Evolutionary conservation across 2,888 invertebrate genomes (phyloP), one percentile per base, ranked within the genome.

Genomic region (Oligia fasciuncula): DNA sequence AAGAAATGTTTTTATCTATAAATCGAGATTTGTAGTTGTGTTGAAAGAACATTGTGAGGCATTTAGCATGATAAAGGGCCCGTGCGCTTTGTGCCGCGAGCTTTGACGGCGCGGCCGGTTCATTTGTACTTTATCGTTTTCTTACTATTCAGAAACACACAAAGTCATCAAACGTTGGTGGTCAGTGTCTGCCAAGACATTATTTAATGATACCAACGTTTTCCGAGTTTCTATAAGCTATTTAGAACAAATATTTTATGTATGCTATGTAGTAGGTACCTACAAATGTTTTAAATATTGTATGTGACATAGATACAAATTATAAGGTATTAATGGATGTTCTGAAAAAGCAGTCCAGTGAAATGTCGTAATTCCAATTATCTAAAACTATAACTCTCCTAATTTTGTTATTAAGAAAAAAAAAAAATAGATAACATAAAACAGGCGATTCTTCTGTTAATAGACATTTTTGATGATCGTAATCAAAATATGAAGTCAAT

Each of bases 141-240:
- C 80, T 65, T 46, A 80, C 75, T 80, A 80, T 85, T 80, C 73
- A 84, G 76, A 85, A 87, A 87, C 72, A 77, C 74, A 85, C 85
- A 85, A 77, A 79, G 81, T 87, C 81, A 85, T 84, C 77, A 80
- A 76, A 87, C 76, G 81, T 85, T 77, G 85, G 76, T 85, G 85
- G 85, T 74, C 84, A 87, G 70, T 84, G 70, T 84, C 85, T 85
- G 85, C 54, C 76, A 70, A 75, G 73, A 74, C 73, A 84, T 79
- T 84, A 73, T 87, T 84, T 73, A 87, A 79, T 73, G 60, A 84
- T 79, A 60, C 40, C 54, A 66, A 62, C 11, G 62, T 77, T 66
- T 76, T 77, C 57, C 63, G 13, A 63, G 23, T 63, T 51, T 62
- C 46, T 46, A 13, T 76, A 60, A 51, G 46, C 9, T 77, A 60